phyloP scores from a whole-genome alignment of 2,888 invertebrate species.

The Anorthoa munda region DNA sequence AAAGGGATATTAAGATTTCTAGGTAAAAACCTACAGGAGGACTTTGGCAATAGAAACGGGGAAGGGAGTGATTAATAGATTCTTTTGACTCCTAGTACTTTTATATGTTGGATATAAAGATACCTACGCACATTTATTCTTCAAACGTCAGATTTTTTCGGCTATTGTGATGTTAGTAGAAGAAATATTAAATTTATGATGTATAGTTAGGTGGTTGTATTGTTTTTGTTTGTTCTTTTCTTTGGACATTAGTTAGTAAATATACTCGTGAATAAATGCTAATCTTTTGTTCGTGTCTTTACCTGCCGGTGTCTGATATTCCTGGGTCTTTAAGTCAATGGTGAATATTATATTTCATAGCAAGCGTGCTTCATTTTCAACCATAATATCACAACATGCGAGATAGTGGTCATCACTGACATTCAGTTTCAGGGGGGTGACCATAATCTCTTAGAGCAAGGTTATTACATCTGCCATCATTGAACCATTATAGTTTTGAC shows the following conservation, averaged over 20 bases:
- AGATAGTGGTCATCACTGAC: no score
- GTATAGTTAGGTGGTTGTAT: neutral
- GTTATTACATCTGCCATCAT: no score
- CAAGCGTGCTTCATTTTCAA: no score
- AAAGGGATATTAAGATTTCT: constrained; percentile 50
- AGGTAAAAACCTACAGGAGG: constrained; percentile 14
- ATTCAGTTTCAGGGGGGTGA: no score
- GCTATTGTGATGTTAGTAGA: constrained; percentile 21
- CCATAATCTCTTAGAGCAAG: no score
- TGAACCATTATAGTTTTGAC: no score
- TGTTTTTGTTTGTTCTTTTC: constrained; percentile 28
- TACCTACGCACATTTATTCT: constrained; percentile 49
- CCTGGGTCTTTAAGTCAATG: no score
- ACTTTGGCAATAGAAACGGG: constrained; percentile 10
- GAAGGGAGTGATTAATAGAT: constrained; percentile 55
- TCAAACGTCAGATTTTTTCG: constrained; percentile 39
- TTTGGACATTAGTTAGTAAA: constrained; percentile 5
- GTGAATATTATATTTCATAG: no score
- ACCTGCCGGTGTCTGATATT: no score
- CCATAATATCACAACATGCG: no score
- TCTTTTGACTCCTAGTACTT: constrained; percentile 41
- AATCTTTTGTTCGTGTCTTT: no score
- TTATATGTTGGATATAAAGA: constrained; percentile 50
- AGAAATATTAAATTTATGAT: constrained; percentile 36
- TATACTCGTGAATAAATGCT: neutral